Conservation (phyloP, 2,888 invertebrate species). For the Heteromyza rotundicornis region DNA sequence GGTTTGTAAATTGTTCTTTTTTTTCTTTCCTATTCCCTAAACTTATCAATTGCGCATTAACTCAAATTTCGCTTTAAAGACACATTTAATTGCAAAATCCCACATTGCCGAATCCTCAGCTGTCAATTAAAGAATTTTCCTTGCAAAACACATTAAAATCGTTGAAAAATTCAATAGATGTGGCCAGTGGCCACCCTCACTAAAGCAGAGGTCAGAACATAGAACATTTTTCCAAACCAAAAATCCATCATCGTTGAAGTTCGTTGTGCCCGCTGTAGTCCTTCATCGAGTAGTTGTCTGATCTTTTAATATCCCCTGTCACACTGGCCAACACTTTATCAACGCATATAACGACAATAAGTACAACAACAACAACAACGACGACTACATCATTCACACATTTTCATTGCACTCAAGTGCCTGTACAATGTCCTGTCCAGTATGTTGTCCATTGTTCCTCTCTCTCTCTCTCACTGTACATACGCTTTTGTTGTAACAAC, state of each 20-base stretch:
- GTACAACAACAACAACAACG: too few species aligned
- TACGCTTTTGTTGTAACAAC: conserved; percentile 37
- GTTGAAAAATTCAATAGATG: not conserved
- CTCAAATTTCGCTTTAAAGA: not conserved
- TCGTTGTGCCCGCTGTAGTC: not conserved
- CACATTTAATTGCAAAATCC: not conserved
- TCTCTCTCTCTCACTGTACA: too few species aligned
- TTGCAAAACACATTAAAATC: conserved; percentile 4
- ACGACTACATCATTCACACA: not conserved
- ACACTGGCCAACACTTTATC: too few species aligned
- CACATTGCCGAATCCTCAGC: not conserved
- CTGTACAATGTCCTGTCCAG: not conserved
- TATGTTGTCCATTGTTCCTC: not conserved
- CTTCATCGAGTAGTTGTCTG: not conserved
- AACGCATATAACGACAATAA: too few species aligned
- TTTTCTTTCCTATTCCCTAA: too few species aligned
- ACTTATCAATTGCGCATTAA: not conserved
- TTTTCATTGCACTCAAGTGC: not conserved
- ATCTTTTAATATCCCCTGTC: conserved; percentile 4
- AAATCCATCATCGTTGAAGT: not conserved
- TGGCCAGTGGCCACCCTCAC: not conserved
- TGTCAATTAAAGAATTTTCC: not conserved
- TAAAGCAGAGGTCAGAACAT: not conserved
- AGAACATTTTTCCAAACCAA: too few species aligned
- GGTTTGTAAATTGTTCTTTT: too few species aligned